Evolutionary conservation across 2,113 vertebrate species (phyloP), one percentile per base, ranked within the genome.

Genomic region (Tetrao urogallus): DNA sequence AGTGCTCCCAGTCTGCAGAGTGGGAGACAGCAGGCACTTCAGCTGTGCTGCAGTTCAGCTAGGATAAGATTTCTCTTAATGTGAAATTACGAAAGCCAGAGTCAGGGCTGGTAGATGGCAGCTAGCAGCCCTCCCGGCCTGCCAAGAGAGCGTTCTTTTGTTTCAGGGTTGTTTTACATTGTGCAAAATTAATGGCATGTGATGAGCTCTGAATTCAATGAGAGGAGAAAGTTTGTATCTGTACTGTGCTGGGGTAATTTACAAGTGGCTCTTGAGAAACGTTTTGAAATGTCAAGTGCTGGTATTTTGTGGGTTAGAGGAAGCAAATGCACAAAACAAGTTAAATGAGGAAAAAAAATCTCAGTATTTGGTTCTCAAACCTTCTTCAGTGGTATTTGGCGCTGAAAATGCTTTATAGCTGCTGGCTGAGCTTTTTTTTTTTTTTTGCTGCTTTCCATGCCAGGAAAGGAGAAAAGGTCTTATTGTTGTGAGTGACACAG

Each of bases 71-170:
- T 85, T 82, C 50, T 86, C 58, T 82, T 61, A 71, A 74, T 88
- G 40, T 5, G 57, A 84, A 94, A 58, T 95, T 90, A 28, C 64
- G 79, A 43, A 71, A 86, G 50, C 25, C 89, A 85, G 81, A 40
- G 72, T 27, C 47, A 67, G 54, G 50, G 69, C 22, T 45, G 72
- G 22, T 57, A 77, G 58, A 77, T 93, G 71, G 16, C 56, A 42
- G 60, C 18, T 58, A 50, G 75, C 70, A 74, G 84, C 73, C 52
- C 48, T 13, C 71, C 67, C 63, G 90, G 40, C 42, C 73, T 95
- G 86, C 95, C 94, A 93, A 91, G 84, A 79, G 89, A 88, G 25
- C 82, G 43, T 94, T 94, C 89, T 74, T 95, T 66, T 66, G 82
- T 76, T 81, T 69, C 80, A 72, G 12, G 34, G 77, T 50, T 93